These are phyloP conservation scores for Rhodeus uyekii DNA, from an alignment of 2,797 vertebrate genomes.

Conservation along the genomic window DNA sequence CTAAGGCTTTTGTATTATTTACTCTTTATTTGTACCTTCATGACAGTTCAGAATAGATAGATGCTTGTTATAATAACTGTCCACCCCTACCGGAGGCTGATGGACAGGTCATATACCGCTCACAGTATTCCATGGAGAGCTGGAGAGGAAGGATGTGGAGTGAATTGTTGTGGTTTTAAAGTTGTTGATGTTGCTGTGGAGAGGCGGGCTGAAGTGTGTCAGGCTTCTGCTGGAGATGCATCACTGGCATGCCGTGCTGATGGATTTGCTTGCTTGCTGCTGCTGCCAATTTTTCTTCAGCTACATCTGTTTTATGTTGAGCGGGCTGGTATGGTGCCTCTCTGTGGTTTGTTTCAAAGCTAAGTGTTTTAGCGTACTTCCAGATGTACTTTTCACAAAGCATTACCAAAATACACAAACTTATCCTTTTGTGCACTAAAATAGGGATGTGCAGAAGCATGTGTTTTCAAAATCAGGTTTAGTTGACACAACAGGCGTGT, in stretches of 20 bases:
- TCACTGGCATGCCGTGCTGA: slow-evolving; percentile 9
- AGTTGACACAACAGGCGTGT: background rate
- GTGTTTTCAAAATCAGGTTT: background rate
- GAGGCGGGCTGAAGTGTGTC: background rate
- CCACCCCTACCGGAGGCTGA: slow-evolving; percentile 26
- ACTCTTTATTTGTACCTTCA: slow-evolving; percentile 26
- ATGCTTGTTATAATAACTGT: slow-evolving; percentile 33
- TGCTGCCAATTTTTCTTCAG: slow-evolving; percentile 13
- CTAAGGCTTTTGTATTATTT: slow-evolving; percentile 34
- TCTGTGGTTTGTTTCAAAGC: background rate
- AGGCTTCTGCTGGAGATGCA: slow-evolving; percentile 25
- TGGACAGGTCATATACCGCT: slow-evolving; percentile 21
- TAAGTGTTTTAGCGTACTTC: slow-evolving; percentile 15
- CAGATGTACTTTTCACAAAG: slow-evolving; percentile 1
- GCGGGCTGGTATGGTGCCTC: slow-evolving; percentile 19
- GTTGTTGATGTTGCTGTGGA: slow-evolving; percentile 40
- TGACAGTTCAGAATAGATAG: slow-evolving; percentile 20
- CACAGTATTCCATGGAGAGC: background rate
- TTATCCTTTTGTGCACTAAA: background rate
- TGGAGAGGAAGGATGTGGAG: background rate
- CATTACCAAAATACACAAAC: slow-evolving; percentile 7
- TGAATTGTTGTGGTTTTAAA: slow-evolving; percentile 31
- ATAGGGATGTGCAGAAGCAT: background rate
- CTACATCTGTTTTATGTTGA: slow-evolving; percentile 17
- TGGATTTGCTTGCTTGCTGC: slow-evolving; percentile 6